Conservation (phyloP, 2,113 vertebrate genomes). For the Hydrochoerus hydrochaeris region DNA sequence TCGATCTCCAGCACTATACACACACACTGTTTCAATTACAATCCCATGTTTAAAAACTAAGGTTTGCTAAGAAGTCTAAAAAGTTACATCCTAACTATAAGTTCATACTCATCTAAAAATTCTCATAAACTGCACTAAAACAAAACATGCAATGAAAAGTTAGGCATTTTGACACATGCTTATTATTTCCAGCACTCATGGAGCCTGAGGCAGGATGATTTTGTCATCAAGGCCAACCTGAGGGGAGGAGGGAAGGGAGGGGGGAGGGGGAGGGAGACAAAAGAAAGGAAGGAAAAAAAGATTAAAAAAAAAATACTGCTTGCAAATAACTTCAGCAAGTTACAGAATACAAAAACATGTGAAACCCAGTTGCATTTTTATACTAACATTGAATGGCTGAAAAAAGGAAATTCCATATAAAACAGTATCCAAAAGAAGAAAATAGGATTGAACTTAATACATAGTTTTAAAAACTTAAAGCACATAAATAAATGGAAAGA, state of each 20-base stretch:
- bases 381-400: not conserved
- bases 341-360: conserved; percentile 21
- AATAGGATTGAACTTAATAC: not conserved
- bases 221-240: not conserved
- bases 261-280: rapidly evolving
- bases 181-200: not conserved
- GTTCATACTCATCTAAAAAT: conserved; percentile 1
- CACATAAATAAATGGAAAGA: not conserved
- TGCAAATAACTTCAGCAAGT: conserved; percentile 11
- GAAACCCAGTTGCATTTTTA: not conserved
- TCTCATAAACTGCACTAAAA: not conserved
- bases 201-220: not conserved
- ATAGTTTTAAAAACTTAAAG: not conserved
- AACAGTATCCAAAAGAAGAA: not conserved
- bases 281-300: too few relatives aligned
- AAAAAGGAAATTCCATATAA: not conserved
- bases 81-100: not conserved
- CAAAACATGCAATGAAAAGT: not conserved
- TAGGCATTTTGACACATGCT: not conserved
- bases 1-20: not conserved
- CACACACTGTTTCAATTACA: not conserved
- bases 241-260: too few relatives aligned
- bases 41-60: not conserved
- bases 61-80: not conserved
- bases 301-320: not conserved